Conservation (phyloP, 2,888 invertebrate species). For the Chrysotoxum bicinctum region DNA sequence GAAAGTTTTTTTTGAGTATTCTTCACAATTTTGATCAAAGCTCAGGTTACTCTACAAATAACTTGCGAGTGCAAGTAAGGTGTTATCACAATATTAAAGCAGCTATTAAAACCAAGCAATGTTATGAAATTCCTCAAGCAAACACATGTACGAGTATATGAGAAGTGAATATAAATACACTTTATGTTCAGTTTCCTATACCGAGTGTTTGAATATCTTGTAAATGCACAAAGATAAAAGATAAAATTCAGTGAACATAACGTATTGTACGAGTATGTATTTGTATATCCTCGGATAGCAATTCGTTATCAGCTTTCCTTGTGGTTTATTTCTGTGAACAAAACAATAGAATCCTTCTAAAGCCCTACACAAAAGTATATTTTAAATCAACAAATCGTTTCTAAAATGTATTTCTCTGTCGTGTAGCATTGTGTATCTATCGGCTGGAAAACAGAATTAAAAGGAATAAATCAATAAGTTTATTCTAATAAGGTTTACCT, state of each 20-base stretch:
- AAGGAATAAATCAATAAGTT: slow-evolving; percentile 42
- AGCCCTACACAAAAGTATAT: not conserved
- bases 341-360: not conserved
- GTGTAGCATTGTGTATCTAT: slow-evolving; percentile 27
- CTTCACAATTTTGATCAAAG: too few species aligned
- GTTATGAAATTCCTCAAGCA: too few species aligned
- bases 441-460: not conserved
- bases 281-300: not conserved
- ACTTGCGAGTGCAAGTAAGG: too few species aligned
- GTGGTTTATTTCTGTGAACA: slow-evolving; percentile 7
- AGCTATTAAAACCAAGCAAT: too few species aligned
- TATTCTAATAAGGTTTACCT: slow-evolving; percentile 83
- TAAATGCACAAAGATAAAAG: too few species aligned
- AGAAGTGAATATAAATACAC: not conserved
- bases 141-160: too few species aligned
- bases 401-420: slow-evolving; percentile 23
- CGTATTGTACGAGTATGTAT: not conserved
- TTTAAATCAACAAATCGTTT: not conserved
- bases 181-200: not conserved
- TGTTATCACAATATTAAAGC: too few species aligned
- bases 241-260: too few species aligned
- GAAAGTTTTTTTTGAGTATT: too few species aligned
- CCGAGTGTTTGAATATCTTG: too few species aligned
- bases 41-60: too few species aligned
- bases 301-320: slow-evolving; percentile 17